A percentile compares a stretch with the other conserved stretches of the same genome.
These are phyloP conservation scores for Drosophila birchii DNA, from an alignment of 2,888 invertebrate genomes.

Conservation along the genomic window DNA sequence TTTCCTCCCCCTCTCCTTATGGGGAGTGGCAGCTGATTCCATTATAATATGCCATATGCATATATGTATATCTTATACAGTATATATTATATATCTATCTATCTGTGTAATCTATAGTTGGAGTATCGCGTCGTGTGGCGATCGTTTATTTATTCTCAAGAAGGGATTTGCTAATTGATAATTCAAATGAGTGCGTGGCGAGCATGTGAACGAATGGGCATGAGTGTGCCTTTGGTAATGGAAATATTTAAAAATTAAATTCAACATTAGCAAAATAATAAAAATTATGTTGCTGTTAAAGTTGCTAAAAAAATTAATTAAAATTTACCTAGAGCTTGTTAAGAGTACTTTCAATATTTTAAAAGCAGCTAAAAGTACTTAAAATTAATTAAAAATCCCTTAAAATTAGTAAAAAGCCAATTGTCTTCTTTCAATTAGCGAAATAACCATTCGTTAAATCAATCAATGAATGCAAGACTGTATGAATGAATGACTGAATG, in stretches of 20 bases:
- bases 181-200: slow-evolving; percentile 28
- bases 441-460: slow-evolving; percentile 18
- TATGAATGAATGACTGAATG: slow-evolving; percentile 1
- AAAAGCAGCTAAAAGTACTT: not conserved
- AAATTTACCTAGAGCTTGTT: not conserved
- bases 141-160: slow-evolving; percentile 32
- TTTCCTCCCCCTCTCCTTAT: slow-evolving; percentile 26
- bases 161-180: slow-evolving; percentile 50
- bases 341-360: not conserved
- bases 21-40: slow-evolving; percentile 24
- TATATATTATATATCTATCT: not conserved
- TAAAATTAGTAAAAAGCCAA: not conserved
- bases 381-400: not conserved
- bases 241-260: not conserved
- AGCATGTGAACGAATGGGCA: not conserved
- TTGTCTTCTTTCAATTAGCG: slow-evolving; percentile 4
- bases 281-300: no score
- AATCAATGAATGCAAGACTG: slow-evolving; percentile 13
- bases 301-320: no score
- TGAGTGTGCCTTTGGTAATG: slow-evolving; percentile 2
- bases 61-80: slow-evolving; percentile 4
- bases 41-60: slow-evolving; percentile 5
- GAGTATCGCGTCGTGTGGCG: slow-evolving; percentile 31
- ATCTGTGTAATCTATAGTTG: slow-evolving; percentile 13
- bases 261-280: no score